These are phyloP conservation scores for Colletes collaris DNA, from an alignment of 2,888 invertebrate species.

Conservation along the genomic window DNA sequence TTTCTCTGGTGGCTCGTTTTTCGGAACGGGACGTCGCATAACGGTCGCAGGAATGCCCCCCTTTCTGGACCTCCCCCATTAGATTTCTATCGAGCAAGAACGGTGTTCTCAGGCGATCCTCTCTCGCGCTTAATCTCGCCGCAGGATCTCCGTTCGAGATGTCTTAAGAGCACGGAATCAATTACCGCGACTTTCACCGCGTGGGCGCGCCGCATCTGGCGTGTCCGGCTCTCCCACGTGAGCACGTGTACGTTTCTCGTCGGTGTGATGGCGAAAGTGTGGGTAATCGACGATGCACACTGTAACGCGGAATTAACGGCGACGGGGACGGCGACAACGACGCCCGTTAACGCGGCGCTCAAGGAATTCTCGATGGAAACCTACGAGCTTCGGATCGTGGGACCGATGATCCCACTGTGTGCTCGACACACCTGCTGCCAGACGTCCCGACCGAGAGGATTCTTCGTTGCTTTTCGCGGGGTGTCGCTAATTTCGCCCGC, in stretches of 20 bases:
- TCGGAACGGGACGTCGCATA: slow-evolving; percentile 15
- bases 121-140: slow-evolving; percentile 69
- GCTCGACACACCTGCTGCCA: slow-evolving; percentile 19
- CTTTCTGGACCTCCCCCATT: slow-evolving; percentile 35
- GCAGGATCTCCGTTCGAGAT: slow-evolving; percentile 72
- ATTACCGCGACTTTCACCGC: slow-evolving; percentile 81
- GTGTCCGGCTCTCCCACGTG: slow-evolving; percentile 71
- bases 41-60: slow-evolving; percentile 27
- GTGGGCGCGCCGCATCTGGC: slow-evolving; percentile 77
- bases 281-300: slow-evolving; percentile 38
- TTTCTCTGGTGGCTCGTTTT: not conserved
- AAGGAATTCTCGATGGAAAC: slow-evolving; percentile 57
- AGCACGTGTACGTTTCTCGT: not conserved
- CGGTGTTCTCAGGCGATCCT: slow-evolving; percentile 60
- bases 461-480: slow-evolving; percentile 5
- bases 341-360: slow-evolving; percentile 43
- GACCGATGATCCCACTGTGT: slow-evolving; percentile 45
- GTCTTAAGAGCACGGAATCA: slow-evolving; percentile 78
- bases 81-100: slow-evolving; percentile 53
- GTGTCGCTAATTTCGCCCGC: not conserved
- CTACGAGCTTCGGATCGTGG: slow-evolving; percentile 44
- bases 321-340: slow-evolving; percentile 39
- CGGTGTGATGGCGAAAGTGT: not conserved
- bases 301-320: slow-evolving; percentile 64
- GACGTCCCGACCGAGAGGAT: not conserved